Conservation (phyloP, 2,113 vertebrate species). For the Phainopepla nitens region DNA sequence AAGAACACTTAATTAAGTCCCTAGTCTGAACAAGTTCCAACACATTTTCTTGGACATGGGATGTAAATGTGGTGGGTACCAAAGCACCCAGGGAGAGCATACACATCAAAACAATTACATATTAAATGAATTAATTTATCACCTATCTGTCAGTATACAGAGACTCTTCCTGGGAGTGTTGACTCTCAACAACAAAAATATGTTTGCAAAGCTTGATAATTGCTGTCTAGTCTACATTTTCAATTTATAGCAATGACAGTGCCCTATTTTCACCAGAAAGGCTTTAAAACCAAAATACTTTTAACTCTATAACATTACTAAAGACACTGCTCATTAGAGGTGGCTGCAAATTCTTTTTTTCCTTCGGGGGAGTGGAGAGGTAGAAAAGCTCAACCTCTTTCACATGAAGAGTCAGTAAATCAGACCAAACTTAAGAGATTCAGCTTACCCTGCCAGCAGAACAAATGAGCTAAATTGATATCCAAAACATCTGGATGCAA, state of each 20-base stretch:
- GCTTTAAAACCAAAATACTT: neutral
- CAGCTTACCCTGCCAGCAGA: neutral
- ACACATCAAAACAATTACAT: conserved; percentile 18
- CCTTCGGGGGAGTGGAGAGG: neutral
- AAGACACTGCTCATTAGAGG: neutral
- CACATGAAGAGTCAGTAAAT: neutral
- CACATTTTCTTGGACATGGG: conserved; percentile 6
- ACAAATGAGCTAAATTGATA: neutral
- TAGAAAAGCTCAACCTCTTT: neutral
- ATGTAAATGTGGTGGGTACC: conserved; percentile 1
- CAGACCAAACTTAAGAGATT: neutral
- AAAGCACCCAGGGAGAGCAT: neutral
- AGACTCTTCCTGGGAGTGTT: neutral
- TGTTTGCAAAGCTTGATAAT: neutral
- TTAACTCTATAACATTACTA: neutral
- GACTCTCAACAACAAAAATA: neutral
- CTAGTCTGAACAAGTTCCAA: conserved; percentile 35
- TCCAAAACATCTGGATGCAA: neutral
- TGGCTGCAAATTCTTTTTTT: neutral
- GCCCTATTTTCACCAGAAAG: neutral
- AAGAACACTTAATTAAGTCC: conserved; percentile 12
- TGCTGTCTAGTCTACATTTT: neutral
- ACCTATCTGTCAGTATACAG: neutral
- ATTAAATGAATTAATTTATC: conserved; percentile 8
- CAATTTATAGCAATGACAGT: neutral